A percentile compares a stretch with the other conserved stretches of the same genome.
These are phyloP conservation scores for Synergus japonicus DNA, from an alignment of 2,888 invertebrate genomes.

Conservation along the genomic window DNA sequence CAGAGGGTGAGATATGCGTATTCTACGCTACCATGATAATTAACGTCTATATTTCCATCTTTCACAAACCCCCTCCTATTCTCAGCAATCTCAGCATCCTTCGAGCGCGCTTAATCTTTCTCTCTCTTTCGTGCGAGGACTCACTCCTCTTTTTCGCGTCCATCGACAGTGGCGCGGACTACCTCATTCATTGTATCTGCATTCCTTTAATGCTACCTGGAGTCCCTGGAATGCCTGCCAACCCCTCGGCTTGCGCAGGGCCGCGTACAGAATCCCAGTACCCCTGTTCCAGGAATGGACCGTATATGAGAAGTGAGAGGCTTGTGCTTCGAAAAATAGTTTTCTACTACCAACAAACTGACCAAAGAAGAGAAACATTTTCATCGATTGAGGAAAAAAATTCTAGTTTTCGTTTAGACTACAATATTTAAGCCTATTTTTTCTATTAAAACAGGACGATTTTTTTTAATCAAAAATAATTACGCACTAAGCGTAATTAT, in stretches of 20 bases:
- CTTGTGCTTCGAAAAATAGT: constrained; percentile 52
- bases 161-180: constrained; percentile 70
- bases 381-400: not conserved
- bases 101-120: constrained; percentile 37
- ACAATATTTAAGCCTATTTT: not conserved
- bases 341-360: constrained; percentile 40
- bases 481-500: too few relatives aligned
- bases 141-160: constrained; percentile 54
- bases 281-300: constrained; percentile 57
- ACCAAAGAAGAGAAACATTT: constrained; percentile 50
- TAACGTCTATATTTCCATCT: constrained; percentile 52
- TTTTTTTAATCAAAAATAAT: too few relatives aligned
- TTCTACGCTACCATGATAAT: constrained; percentile 45
- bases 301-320: constrained; percentile 40
- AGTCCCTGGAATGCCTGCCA: constrained; percentile 70
- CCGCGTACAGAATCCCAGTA: constrained; percentile 48
- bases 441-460: not conserved
- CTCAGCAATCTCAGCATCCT: constrained; percentile 42
- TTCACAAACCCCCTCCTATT: constrained; percentile 14
- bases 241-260: constrained; percentile 44
- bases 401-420: not conserved
- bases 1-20: constrained; percentile 52
- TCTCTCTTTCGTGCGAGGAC: constrained; percentile 38
- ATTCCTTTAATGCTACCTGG: constrained; percentile 75
- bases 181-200: constrained; percentile 76